These are phyloP conservation scores for Caenorhabditis panamensis DNA, from an alignment of 2,888 invertebrate species.

Conservation along the genomic window DNA sequence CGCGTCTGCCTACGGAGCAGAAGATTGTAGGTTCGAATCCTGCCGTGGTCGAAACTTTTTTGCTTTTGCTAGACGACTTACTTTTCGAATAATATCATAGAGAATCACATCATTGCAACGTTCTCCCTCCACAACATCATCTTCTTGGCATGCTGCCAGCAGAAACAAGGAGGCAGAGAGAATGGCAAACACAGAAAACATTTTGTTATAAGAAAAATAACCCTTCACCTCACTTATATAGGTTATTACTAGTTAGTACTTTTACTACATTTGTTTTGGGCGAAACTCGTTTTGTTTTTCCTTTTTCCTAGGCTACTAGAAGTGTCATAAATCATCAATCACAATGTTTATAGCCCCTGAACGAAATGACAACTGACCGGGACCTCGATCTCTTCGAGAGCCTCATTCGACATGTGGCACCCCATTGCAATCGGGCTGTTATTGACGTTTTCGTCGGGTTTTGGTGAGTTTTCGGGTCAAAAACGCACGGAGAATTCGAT, in stretches of 20 bases:
- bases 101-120: constrained; percentile 50
- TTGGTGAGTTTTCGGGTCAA: not conserved
- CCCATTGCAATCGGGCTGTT: not conserved
- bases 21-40: constrained; percentile 82
- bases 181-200: not conserved
- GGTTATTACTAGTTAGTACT: not conserved
- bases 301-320: no score
- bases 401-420: no score
- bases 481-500: not conserved
- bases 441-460: not conserved
- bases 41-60: constrained; percentile 72
- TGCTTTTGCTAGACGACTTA: not conserved
- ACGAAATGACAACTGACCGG: not conserved
- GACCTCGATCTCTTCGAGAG: no score
- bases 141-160: constrained; percentile 6
- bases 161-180: not conserved
- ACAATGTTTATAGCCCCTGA: not conserved
- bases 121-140: constrained; percentile 29
- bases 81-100: constrained; percentile 48
- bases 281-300: no score
- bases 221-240: constrained; percentile 5
- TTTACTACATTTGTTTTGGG: not conserved
- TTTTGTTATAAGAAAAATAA: no score
- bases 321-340: no score
- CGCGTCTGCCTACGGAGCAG: constrained; percentile 82